Percentiles rank a stretch among this genome's conserved stretches.
Conservation (phyloP, 2,113 vertebrate species). For the Trichechus manatus region DNA sequence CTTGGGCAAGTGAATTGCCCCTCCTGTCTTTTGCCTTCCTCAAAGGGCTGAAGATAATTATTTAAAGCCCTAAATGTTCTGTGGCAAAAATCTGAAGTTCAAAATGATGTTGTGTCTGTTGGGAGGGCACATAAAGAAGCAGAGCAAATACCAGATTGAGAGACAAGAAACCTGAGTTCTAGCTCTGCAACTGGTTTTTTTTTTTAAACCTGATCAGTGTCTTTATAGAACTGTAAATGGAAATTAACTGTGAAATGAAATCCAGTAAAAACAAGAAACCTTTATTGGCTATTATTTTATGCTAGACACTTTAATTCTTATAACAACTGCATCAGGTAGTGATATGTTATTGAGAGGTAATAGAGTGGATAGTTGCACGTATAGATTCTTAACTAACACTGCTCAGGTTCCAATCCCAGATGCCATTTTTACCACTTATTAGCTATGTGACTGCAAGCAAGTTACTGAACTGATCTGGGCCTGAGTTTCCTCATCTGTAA, state of each 20-base stretch:
- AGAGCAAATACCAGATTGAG: neutral
- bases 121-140: neutral
- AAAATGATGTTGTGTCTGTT: slow-evolving; percentile 29
- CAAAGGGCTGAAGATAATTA: neutral
- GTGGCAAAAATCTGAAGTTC: slow-evolving; percentile 41
- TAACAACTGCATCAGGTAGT: slow-evolving; percentile 25
- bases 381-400: slow-evolving; percentile 41
- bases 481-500: slow-evolving; percentile 48
- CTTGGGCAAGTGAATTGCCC: neutral
- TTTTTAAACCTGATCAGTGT: slow-evolving; percentile 54
- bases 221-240: slow-evolving; percentile 42
- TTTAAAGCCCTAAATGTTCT: slow-evolving; percentile 40
- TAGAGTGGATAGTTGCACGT: neutral
- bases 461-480: neutral
- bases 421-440: neutral
- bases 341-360: slow-evolving; percentile 34
- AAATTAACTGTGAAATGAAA: slow-evolving; percentile 31
- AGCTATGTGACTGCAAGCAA: slow-evolving; percentile 20
- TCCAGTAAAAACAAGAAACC: neutral
- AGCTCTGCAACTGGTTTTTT: neutral
- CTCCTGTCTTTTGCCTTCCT: neutral
- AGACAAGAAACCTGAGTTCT: neutral
- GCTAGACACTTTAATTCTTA: slow-evolving; percentile 37
- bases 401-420: neutral
- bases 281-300: neutral